Conservation (phyloP, 1,140 invertebrate genomes). For the Polypedilum vanderplanki region DNA sequence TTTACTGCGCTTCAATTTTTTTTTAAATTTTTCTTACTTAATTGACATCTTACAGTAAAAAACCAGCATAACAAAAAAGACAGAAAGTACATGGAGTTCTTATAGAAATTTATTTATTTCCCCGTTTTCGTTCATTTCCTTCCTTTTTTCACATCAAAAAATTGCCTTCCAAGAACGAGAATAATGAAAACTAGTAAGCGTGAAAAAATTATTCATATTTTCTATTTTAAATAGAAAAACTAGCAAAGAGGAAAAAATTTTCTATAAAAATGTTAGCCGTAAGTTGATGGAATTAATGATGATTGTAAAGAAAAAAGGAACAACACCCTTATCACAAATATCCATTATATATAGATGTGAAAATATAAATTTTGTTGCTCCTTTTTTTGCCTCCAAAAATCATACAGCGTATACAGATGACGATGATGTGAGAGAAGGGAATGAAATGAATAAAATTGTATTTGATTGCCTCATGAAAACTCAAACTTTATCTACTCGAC, state of each 20-base stretch:
- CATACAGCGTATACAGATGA: background rate
- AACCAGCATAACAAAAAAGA: too few relatives aligned
- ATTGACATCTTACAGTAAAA: too few relatives aligned
- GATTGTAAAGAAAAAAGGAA: conserved; percentile 9
- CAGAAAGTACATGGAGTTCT: too few relatives aligned
- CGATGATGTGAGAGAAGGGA: background rate
- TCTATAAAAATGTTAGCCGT: background rate
- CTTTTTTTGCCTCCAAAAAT: background rate
- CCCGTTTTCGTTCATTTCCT: too few relatives aligned
- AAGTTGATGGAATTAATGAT: conserved; percentile 6
- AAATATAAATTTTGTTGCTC: background rate
- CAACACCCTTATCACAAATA: conserved; percentile 28
- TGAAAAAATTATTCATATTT: background rate
- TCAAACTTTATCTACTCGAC: background rate
- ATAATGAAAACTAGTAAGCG: too few relatives aligned
- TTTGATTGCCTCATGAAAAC: too few relatives aligned
- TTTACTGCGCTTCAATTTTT: too few relatives aligned
- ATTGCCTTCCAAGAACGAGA: too few relatives aligned
- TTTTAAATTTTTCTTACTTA: too few relatives aligned
- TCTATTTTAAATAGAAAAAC: background rate
- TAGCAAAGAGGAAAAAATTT: background rate
- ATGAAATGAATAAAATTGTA: background rate
- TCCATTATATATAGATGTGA: background rate
- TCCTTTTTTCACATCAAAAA: too few relatives aligned
- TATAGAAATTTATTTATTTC: too few relatives aligned